Percentiles rank a stretch among this genome's conserved stretches.
Conservation (phyloP, 2,113 vertebrate species). For the Sorex araneus region DNA sequence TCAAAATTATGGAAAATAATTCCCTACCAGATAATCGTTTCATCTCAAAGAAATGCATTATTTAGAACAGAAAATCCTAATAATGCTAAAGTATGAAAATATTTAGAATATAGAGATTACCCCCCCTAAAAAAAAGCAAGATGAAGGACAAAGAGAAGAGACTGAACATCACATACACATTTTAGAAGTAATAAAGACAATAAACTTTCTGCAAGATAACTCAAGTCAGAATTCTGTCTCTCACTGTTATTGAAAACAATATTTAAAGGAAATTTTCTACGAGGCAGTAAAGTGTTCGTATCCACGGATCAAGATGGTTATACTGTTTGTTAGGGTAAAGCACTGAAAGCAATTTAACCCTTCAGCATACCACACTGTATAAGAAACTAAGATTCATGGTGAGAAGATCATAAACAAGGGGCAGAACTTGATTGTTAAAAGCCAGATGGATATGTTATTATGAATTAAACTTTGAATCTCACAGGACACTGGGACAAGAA, state of each 20-base stretch:
- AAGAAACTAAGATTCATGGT: neutral
- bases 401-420: neutral
- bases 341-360: neutral
- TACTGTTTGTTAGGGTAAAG: neutral
- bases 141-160: neutral
- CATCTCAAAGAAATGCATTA: conserved; percentile 48
- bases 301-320: neutral
- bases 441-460: neutral
- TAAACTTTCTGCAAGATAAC: neutral
- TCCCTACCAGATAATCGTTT: conserved; percentile 35
- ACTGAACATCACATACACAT: neutral
- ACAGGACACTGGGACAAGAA: neutral
- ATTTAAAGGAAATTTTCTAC: conserved; percentile 6
- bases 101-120: neutral
- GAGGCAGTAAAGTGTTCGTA: neutral
- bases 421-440: conserved; percentile 30
- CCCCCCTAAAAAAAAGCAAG: neutral
- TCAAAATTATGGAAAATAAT: conserved; percentile 48
- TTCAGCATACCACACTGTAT: neutral
- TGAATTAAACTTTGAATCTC: conserved; percentile 51
- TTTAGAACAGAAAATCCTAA: conserved; percentile 58
- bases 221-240: neutral
- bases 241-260: conserved; percentile 1
- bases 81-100: neutral
- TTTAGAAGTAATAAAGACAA: neutral